A percentile compares a stretch with the other conserved stretches of the same genome.
Evolutionary conservation across 1,140 invertebrate genomes (phyloP).

Genomic region (Lordiphosa collinella): DNA sequence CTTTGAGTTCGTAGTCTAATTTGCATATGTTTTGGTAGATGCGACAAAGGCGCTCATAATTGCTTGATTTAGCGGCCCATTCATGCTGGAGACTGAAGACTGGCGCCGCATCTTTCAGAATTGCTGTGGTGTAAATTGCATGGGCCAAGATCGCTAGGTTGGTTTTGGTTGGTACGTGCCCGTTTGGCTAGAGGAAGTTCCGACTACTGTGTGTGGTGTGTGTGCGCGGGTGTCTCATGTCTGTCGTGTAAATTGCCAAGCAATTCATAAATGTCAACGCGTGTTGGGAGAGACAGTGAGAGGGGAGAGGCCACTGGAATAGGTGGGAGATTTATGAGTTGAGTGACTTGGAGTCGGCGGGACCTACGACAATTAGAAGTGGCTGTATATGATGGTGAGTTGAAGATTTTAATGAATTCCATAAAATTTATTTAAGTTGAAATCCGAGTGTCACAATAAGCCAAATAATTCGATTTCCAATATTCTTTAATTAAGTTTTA

Average conservation of each 20-base stretch:
- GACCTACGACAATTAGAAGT: slow-evolving; percentile 50
- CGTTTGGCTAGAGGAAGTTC: neutral
- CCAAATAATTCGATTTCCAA: too few relatives aligned
- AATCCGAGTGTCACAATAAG: too few relatives aligned
- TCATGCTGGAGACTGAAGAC: slow-evolving; percentile 35
- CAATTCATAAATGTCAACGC: slow-evolving; percentile 77
- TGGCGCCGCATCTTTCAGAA: slow-evolving; percentile 13
- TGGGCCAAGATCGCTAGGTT: slow-evolving; percentile 32
- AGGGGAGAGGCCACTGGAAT: slow-evolving; percentile 3
- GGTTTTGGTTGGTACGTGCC: slow-evolving; percentile 16
- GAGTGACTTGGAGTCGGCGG: slow-evolving; percentile 10
- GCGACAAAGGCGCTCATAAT: slow-evolving; percentile 74
- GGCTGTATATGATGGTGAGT: neutral
- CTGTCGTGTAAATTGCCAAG: slow-evolving; percentile 68
- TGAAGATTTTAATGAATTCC: too few relatives aligned
- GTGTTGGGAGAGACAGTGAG: slow-evolving; percentile 17
- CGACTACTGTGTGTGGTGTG: neutral
- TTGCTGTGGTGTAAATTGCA: slow-evolving; percentile 59
- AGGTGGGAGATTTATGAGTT: slow-evolving; percentile 51
- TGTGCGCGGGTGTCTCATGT: slow-evolving; percentile 60
- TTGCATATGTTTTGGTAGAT: slow-evolving; percentile 64
- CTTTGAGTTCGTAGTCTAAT: slow-evolving; percentile 33
- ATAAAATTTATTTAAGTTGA: too few relatives aligned
- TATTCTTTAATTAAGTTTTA: too few relatives aligned
- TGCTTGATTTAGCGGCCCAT: slow-evolving; percentile 75